Conservation (phyloP, 2,797 vertebrate species). For the Rhabdophis nuchalis region DNA sequence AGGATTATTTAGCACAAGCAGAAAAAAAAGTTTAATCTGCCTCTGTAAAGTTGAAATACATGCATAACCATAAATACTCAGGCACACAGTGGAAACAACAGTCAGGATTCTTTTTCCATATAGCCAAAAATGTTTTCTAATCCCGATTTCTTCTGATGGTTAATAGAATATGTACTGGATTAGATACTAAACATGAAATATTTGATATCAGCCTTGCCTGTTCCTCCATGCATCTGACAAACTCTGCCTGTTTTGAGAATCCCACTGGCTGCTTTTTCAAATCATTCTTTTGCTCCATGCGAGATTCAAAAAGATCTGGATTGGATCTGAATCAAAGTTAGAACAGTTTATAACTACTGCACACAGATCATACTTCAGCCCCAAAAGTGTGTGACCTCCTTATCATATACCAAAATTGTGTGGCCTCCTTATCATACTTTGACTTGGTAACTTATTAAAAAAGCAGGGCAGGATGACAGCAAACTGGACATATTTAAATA, state of each 20-base stretch:
- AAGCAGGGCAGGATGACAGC: neutral
- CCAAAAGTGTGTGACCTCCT: neutral
- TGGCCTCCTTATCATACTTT: neutral
- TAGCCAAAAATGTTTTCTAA: neutral
- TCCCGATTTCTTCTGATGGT: neutral
- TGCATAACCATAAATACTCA: neutral
- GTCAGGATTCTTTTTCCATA: neutral
- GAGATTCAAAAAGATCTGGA: conserved; percentile 81
- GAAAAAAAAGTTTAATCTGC: neutral
- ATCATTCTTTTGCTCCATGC: conserved; percentile 77
- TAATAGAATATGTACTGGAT: neutral
- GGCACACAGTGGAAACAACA: neutral
- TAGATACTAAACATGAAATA: neutral
- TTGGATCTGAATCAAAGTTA: conserved; percentile 70
- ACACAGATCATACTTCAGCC: neutral
- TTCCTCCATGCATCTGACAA: conserved; percentile 80
- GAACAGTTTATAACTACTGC: neutral
- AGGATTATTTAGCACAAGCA: neutral
- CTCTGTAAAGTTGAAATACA: neutral
- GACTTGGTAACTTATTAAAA: neutral
- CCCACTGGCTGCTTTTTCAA: conserved; percentile 79
- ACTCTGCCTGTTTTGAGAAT: conserved; percentile 84
- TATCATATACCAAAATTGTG: neutral
- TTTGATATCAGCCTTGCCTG: conserved; percentile 72
- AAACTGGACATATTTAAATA: neutral